Evolutionary conservation across 23 tunicate genomes (phyloP), one percentile per base, ranked within the genome.

Genomic region (Ascidia mentula): DNA sequence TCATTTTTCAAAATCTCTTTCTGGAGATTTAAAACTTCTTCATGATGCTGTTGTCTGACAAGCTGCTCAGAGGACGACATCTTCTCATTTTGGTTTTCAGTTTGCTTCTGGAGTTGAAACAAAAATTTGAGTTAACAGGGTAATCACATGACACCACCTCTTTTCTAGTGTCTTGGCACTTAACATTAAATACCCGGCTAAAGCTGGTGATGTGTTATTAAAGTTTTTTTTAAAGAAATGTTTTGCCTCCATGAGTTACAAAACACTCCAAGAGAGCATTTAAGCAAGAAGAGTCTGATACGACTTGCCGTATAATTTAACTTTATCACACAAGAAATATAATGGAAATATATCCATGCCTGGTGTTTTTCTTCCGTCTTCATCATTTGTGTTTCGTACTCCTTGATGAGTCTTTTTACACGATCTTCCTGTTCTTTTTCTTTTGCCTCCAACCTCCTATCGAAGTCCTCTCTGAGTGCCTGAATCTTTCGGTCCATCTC

Each of bases 311-410:
- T n/a, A n/a, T n/a, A n/a, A n/a, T n/a, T n/a, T n/a, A n/a, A n/a
- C n/a, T n/a, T n/a, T n/a, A n/a, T n/a, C n/a, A n/a, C n/a, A n/a
- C n/a, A n/a, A n/a, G n/a, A n/a, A n/a, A n/a, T n/a, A n/a, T n/a
- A n/a, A n/a, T n/a, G n/a, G n/a, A n/a, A n/a, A n/a, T n/a, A n/a
- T n/a, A n/a, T n/a, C n/a, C n/a, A 26, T 1, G 81, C 95, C 89
- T 79, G 85, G 74, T 73, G 37, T 59, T 84, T 72, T 59, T 88
- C 92, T 34, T 93, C 92, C 15, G 78, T 76, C 40, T 84, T 37
- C 75, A 79, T 73, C 45, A 69, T 84, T 76, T 93, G 82, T 6
- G 94, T 84, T 73, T 93, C 98, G 45, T 93, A 93, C 59, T 88
- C 84, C 42, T 80, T 84, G n/a, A 93, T 79, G 65, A 93, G 40